Conservation (phyloP, 2,888 invertebrate species). For the Patella ulyssiponensis region DNA sequence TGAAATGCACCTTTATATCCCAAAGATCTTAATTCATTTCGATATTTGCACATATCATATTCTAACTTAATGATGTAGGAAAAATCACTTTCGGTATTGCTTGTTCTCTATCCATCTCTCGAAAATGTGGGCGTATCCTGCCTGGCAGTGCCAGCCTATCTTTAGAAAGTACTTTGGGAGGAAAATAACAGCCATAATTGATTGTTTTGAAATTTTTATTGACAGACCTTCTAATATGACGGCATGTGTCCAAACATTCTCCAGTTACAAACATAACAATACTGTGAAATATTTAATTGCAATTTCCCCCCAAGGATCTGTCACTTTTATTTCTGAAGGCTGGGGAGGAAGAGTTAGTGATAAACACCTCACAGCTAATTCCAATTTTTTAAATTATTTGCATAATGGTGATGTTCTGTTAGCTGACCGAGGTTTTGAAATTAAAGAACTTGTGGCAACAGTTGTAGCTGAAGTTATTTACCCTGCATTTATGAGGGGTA, state of each 20-base stretch:
- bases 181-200: constrained; percentile 31
- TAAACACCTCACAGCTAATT: constrained; percentile 48
- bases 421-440: constrained; percentile 46
- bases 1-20: too few species aligned
- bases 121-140: too few species aligned
- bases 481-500: constrained; percentile 43
- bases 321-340: constrained; percentile 46
- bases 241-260: too few species aligned
- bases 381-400: constrained; percentile 38
- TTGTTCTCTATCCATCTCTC: too few species aligned
- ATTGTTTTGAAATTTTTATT: too few species aligned
- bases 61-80: too few species aligned
- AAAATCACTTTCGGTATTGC: too few species aligned
- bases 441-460: constrained; percentile 33
- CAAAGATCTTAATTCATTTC: too few species aligned
- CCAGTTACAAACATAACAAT: constrained; percentile 46
- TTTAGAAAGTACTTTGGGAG: constrained; percentile 18
- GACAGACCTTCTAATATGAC: too few species aligned
- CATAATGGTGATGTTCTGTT: constrained; percentile 41
- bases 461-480: constrained; percentile 38
- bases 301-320: constrained; percentile 48
- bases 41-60: too few species aligned
- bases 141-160: too few species aligned
- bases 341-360: constrained; percentile 50
- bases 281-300: constrained; percentile 50